Evolutionary conservation across 2,888 invertebrate genomes (phyloP), one percentile per base, ranked within the genome.

Genomic region (Ferrisia virgata): DNA sequence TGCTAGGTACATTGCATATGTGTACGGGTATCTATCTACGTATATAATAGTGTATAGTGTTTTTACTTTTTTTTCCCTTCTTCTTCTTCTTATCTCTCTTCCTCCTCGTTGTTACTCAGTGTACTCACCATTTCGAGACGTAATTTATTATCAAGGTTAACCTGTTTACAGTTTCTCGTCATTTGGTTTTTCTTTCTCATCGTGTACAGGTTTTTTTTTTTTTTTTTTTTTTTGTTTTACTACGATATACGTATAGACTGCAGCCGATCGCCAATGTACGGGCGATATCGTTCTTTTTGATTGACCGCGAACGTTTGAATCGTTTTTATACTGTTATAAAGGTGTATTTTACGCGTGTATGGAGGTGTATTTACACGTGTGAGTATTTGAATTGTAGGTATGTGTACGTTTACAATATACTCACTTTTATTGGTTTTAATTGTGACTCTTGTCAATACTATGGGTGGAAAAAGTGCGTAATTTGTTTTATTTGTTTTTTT

Each of bases 141-240:
- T 79, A 79, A 79, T 79, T 79, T 79, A 79, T 79, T 47, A 81
- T 81, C 81, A 81, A 81, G 81, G 81, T 81, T 81, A 81, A 81
- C 81, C 81, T 81, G 81, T 81, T 81, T 81, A 81, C 81, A 81
- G 81, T 81, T 81, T 81, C 81, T 81, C 81, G 81, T 81, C 58
- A 81, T 81, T 81, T 76, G 72, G 72, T 76, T 76, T 47, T 79
- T 40, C 47, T 79, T 79, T 81, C 81, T 53, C 81, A 81, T 81
- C 81, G 33, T 76, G 64, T 47, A 43, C 81, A 58, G 81, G 79
- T 79, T 79, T 79, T 79, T 36, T n/a, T n/a, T n/a, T 18, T 69
- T 69, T 53, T n/a, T 4, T n/a, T n/a, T n/a, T n/a, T 47, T 53
- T 53, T 53, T 53, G 53, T 53, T 53, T 53, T 53, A 53, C 53